Evolutionary conservation across 2,113 vertebrate genomes (phyloP), one percentile per base, ranked within the genome.

Genomic region (Piprites chloris): DNA sequence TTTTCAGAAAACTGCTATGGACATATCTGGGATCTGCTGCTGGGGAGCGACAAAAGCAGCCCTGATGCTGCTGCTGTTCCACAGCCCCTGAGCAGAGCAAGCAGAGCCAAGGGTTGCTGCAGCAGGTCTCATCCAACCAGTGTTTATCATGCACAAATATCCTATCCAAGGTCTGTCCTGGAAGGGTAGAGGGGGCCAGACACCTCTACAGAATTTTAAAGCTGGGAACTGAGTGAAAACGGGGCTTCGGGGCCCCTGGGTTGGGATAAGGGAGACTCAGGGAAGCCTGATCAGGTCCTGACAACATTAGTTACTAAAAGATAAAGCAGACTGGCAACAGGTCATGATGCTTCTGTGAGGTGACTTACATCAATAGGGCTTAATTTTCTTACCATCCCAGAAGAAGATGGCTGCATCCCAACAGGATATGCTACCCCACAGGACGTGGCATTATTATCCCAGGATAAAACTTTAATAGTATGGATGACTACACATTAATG

Each of bases 91-190:
- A 22, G 46, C 24, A 35, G 41, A 21, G 52, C 1, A 4, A 94
- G 41, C 41, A 85, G 65, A 81, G 33, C 10, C 28, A 47, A 5
- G 10, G 10, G 5, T 19, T 59, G 33, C 32, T 71, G 63, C 27
- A 85, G 33, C 27, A 83, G 23, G 17, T 68, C n/a, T 18, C n/a
- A 68, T 8, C n/a, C 55, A 42, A 3, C 14, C 53, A 63, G 42
- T 0, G 3, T 12, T 68, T 11, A 35, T 62, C 47, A 56, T 13
- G 6, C n/a, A 35, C 6, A 52, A 13, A 5, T 61, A 8, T 46
- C 26, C 35, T 55, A 14, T 71, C 26, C 0, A 2, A 66, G 28
- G 14, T 66, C 0, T 0, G 3, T 56, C 22, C 42, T 68, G 33
- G 69, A 72, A 89, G 10, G 46, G 41, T 27, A 41, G 10, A 1